Conservation (phyloP, 2,113 vertebrate genomes). For the Eublepharis macularius region DNA sequence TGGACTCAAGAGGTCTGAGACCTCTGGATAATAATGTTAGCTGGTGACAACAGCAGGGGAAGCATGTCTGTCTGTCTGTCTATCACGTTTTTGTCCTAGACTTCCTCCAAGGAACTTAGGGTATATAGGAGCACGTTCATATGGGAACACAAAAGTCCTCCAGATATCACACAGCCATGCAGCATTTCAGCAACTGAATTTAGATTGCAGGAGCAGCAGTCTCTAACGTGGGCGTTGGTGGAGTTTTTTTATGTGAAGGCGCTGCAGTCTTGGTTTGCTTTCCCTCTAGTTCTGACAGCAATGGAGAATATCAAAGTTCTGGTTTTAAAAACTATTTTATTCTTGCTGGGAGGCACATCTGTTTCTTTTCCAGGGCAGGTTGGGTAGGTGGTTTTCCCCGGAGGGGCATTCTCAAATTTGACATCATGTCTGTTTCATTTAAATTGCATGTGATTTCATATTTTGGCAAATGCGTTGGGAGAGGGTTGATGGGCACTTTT, state of each 20-base stretch:
- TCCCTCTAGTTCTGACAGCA: background rate
- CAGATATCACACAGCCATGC: no score
- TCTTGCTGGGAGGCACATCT: background rate
- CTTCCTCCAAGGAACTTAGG: no score
- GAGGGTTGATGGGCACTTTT: slow-evolving; percentile 33
- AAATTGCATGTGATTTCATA: background rate
- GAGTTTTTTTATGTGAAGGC: background rate
- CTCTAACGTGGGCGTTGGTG: background rate
- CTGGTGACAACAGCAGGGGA: no score
- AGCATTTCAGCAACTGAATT: no score
- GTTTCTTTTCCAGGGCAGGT: background rate
- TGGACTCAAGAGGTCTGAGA: no score
- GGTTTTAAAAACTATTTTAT: background rate
- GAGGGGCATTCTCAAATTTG: background rate
- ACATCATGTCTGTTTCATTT: background rate
- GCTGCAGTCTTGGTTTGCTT: background rate
- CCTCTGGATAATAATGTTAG: no score
- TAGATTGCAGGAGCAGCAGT: no score
- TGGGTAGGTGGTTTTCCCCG: background rate
- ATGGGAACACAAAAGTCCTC: no score
- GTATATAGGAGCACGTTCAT: no score
- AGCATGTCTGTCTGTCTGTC: no score
- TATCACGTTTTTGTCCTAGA: no score
- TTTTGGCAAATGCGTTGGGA: slow-evolving; percentile 16
- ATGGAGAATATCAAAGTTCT: background rate